Conservation (phyloP, 2,797 vertebrate genomes). For the Gallinago nigripennis region DNA sequence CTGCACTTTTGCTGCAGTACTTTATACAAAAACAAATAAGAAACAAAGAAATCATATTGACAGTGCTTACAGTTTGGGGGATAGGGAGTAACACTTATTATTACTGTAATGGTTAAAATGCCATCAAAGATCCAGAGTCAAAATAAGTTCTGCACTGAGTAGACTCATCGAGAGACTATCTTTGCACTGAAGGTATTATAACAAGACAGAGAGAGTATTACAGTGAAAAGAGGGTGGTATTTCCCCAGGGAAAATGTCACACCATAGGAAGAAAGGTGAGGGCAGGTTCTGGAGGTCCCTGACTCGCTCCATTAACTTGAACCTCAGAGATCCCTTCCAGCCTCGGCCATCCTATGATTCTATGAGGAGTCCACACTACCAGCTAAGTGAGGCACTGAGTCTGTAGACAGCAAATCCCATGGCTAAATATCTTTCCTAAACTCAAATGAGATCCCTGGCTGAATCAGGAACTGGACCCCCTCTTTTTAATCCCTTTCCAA, state of each 20-base stretch:
- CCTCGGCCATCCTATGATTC: background rate
- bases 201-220: background rate
- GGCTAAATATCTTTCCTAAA: background rate
- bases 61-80: background rate
- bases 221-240: background rate
- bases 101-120: background rate
- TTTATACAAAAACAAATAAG: background rate
- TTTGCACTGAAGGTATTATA: background rate
- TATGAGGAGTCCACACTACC: background rate
- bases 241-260: background rate
- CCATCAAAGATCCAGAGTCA: background rate
- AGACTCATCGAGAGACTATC: background rate
- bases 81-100: background rate
- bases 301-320: background rate
- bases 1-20: background rate
- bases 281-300: background rate
- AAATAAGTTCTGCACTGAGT: background rate
- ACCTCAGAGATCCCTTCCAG: background rate
- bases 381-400: background rate
- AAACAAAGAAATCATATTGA: background rate
- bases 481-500: background rate
- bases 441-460: background rate
- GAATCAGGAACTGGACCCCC: background rate
- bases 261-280: background rate
- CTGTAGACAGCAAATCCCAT: background rate